These are phyloP conservation scores for Xenops minutus DNA, from an alignment of 2,797 vertebrate genomes.

Conservation along the genomic window DNA sequence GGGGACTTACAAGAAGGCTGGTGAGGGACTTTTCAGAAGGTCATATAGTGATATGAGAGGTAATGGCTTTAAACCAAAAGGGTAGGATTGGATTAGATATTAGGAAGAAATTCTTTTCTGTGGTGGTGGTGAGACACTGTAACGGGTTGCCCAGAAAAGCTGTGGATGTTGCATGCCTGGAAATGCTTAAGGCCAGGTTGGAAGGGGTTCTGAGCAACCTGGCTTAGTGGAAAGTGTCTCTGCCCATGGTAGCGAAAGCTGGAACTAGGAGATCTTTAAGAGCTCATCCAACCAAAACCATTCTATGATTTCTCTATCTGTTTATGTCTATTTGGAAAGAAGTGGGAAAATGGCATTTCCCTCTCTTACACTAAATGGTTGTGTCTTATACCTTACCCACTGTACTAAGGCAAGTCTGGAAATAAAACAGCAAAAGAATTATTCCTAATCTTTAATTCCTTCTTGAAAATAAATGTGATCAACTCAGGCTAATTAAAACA, in stretches of 20 bases:
- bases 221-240: not conserved
- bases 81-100: not conserved
- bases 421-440: not conserved
- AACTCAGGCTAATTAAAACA: not conserved
- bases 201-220: not conserved
- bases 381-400: not conserved
- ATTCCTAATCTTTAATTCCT: not conserved
- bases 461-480: not conserved
- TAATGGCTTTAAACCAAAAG: not conserved
- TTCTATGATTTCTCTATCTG: not conserved
- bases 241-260: not conserved
- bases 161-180: not conserved
- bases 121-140: not conserved
- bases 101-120: not conserved
- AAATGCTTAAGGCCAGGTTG: not conserved
- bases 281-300: not conserved
- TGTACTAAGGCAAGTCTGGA: not conserved
- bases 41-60: not conserved
- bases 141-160: not conserved
- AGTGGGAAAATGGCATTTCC: not conserved
- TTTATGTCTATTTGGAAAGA: not conserved
- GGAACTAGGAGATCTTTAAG: not conserved
- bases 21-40: not conserved
- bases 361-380: not conserved
- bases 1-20: not conserved